Base-by-base conservation (phyloP, 1,140 invertebrate genomes). In the Drosophila pachea region DNA sequence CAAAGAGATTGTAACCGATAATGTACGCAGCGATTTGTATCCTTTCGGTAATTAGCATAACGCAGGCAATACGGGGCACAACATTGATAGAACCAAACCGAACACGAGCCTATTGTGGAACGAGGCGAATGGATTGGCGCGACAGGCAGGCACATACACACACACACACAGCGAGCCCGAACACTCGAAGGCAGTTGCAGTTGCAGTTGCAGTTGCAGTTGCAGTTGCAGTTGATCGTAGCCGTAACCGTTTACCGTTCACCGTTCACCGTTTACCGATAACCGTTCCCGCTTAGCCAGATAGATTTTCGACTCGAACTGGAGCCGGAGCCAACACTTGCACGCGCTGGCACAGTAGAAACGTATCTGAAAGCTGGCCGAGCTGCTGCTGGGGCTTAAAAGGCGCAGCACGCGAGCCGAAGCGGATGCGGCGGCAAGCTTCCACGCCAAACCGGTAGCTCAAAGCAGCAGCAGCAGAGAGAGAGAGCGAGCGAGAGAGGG, bases 1-100 rank as follows among this genome's bases (percentile, higher is more conserved):
- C 86, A 74, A 88, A 88, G 60, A 88, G 86, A 88, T 88, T 87
- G 77, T 88, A 88, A 88, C 86, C 86, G 82, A 88, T 88, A 78
- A 88, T 84, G 74, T 78, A 84, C 70, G 72, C 76, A 83, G 78
- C 87, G 79, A 83, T 81, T 81, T 88, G 87, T 49, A 87, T 88
- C 78, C 82, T 83, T 88, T 88, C 86, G 78, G 78, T 88, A 82
- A 81, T 88, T 88, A 88, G 86, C 86, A 88, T 88, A 81, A 88
- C 86, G 86, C 82, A 81, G 82, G 77, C 81, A 77, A 84, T 84
- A 78, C 70, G 59, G 35, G 68, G 81, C 74, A 81, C 73, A 86
- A 78, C 81, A 84, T 84, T 86, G 81, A 84, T 61, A 81, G 60
- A 81, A 77, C 67, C 52, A 81, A 62, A 48, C 14, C 79, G 67